Base-by-base conservation (phyloP, 2,113 vertebrate species). In the Archilochus colubris region DNA sequence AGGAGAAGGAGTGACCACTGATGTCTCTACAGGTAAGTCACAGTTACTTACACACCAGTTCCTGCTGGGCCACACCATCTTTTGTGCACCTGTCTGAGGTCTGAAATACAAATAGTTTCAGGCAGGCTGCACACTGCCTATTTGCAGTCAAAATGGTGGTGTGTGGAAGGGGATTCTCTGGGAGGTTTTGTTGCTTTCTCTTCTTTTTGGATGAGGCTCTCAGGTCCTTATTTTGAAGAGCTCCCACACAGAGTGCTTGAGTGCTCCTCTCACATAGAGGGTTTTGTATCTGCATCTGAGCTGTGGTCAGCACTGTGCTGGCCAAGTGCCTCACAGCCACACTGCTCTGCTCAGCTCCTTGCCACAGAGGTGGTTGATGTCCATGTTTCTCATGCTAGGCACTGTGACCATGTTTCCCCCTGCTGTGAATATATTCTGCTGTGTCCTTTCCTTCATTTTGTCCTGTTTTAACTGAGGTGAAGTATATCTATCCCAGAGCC, bases 261-360 rank as follows among this genome's bases (percentile, higher is more conserved):
- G 44, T 80, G 8, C 33, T 6, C 73, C 8, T 43, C 1, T 5
- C 8, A 3, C 1, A 4, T 51, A 44, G 67, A 69, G n/a, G 4
- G 3, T 10, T 2, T 10, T 0, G 0, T n/a, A 57, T 27, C 28
- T 50, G 25, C 14, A 57, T 27, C 16, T 77, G 36, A 6, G 8
- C 14, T 74, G 4, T 27, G 22, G 28, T 40, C 46, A 77, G 54
- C 36, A 3, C 10, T 40, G 31, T 17, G 31, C 44, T n/a, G 40
- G 40, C 40, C 40, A 3, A 13, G 59, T 77, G 48, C 7, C 24
- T 19, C 30, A 58, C 31, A 14, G 66, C 23, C 38, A 5, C 9
- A 1, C n/a, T 69, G 18, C 30, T 59, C 40, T 51, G 19, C 28
- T 73, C 33, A 23, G n/a, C 18, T 68, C 9, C 1, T 27, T 36